Percentiles rank a stretch among this genome's conserved stretches.
These are phyloP conservation scores for Puntigrus tetrazona DNA, from an alignment of 2,113 vertebrate genomes.

Conservation along the genomic window DNA sequence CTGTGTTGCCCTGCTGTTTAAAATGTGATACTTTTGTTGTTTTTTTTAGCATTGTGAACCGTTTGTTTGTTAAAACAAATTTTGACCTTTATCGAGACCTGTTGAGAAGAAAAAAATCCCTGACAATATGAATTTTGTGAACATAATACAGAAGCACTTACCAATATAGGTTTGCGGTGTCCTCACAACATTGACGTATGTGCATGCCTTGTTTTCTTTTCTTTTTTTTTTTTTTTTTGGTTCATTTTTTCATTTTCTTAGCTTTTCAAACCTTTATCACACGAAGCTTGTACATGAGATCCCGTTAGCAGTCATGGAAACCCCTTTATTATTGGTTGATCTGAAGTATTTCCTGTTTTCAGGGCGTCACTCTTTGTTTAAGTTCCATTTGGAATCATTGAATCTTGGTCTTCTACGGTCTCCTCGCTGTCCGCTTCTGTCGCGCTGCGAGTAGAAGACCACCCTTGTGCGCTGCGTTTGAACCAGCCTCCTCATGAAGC, in stretches of 20 bases:
- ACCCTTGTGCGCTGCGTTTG: neutral
- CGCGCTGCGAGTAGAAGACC: neutral
- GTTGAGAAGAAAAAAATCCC: conserved; percentile 61
- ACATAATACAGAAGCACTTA: conserved; percentile 64
- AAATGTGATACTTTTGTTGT: conserved; percentile 56
- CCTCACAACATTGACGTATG: conserved; percentile 79
- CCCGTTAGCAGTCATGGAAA: conserved; percentile 59
- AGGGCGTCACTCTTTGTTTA: conserved; percentile 22
- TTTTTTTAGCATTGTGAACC: conserved; percentile 55
- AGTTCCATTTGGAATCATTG: conserved; percentile 27
- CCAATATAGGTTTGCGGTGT: conserved; percentile 84
- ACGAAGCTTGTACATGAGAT: conserved; percentile 35
- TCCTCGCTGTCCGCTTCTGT: conserved; percentile 54
- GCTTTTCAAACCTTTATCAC: conserved; percentile 18
- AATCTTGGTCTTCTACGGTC: conserved; percentile 63
- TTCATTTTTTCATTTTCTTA: neutral
- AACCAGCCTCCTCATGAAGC: conserved; percentile 25
- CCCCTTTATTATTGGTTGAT: conserved; percentile 44
- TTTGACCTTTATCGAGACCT: conserved; percentile 51
- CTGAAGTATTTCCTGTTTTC: conserved; percentile 35
- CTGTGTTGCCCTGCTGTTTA: conserved; percentile 56
- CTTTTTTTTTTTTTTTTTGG: conserved; percentile 51
- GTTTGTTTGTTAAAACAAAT: conserved; percentile 52
- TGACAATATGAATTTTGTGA: conserved; percentile 64
- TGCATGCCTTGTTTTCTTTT: conserved; percentile 76